Conservation (phyloP, 2,888 invertebrate genomes). For the Charanyca ferruginea region DNA sequence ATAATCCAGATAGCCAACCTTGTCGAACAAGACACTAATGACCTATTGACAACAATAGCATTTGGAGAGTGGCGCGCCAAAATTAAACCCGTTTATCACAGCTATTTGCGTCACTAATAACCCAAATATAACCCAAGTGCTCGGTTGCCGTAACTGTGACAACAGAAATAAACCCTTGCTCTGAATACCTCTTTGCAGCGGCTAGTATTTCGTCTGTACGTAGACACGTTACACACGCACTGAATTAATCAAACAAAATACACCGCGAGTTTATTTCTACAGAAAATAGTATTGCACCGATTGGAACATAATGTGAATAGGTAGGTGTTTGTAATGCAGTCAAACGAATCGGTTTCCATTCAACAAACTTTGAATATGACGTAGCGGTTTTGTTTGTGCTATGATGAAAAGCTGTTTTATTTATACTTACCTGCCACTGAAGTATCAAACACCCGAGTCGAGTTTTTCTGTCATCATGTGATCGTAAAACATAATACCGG, state of each 20-base stretch:
- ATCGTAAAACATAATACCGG: conserved; percentile 67
- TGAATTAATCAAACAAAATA: not conserved
- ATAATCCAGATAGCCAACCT: conserved; percentile 50
- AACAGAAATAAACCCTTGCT: conserved; percentile 87
- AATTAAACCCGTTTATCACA: conserved; percentile 85
- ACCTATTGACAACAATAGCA: conserved; percentile 84
- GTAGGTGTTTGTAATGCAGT: conserved; percentile 36
- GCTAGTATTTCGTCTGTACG: conserved; percentile 71
- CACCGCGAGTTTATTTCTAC: conserved; percentile 21
- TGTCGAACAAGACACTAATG: conserved; percentile 67
- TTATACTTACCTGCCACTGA: conserved; percentile 18
- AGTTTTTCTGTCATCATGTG: conserved; percentile 67
- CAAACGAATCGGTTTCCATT: conserved; percentile 41
- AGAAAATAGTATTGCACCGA: conserved; percentile 28
- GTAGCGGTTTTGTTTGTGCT: conserved; percentile 15
- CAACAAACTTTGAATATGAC: conserved; percentile 38
- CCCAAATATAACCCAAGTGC: conserved; percentile 83
- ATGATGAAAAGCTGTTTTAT: conserved; percentile 18
- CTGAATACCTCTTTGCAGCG: conserved; percentile 83
- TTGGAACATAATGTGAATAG: conserved; percentile 29
- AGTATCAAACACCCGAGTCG: conserved; percentile 7
- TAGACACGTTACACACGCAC: conserved; percentile 38
- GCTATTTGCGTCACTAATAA: conserved; percentile 89
- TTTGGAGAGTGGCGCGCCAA: conserved; percentile 78
- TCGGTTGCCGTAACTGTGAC: conserved; percentile 83